phyloP scores from a whole-genome alignment of 2,888 invertebrate genomes.

The Euzetes globulus region DNA sequence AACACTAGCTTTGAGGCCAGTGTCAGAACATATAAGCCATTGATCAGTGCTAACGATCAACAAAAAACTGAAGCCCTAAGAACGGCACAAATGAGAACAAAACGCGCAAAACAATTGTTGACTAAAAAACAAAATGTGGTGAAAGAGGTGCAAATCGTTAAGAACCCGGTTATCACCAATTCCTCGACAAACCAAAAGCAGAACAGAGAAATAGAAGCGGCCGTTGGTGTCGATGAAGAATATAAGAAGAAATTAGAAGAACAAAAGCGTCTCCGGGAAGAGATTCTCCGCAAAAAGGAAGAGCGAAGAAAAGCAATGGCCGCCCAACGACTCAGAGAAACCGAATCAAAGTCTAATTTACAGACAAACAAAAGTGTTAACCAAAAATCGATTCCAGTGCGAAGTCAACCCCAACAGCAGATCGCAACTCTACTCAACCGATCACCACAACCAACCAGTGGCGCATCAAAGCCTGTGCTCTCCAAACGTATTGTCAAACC shows the following conservation, averaged over 20 bases:
- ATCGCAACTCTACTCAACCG: slow-evolving; percentile 14
- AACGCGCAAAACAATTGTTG: slow-evolving; percentile 22
- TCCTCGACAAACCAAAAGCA: background rate
- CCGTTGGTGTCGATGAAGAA: slow-evolving; percentile 33
- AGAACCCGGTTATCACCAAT: background rate
- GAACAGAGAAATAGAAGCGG: slow-evolving; percentile 19
- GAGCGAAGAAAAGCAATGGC: slow-evolving; percentile 25
- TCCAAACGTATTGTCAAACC: slow-evolving; percentile 7
- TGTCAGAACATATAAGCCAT: background rate
- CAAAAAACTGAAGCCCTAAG: background rate
- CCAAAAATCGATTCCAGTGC: background rate
- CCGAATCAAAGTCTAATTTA: background rate
- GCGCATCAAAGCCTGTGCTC: background rate
- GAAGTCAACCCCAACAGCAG: slow-evolving; percentile 9
- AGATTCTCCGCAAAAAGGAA: slow-evolving; percentile 14
- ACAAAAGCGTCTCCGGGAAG: slow-evolving; percentile 24
- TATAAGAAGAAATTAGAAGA: slow-evolving; percentile 29
- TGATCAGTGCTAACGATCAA: background rate
- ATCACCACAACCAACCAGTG: background rate
- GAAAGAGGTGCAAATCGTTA: slow-evolving; percentile 8
- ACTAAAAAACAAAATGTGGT: slow-evolving; percentile 13
- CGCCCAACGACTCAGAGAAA: background rate
- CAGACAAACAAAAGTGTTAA: background rate
- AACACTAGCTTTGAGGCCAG: background rate
- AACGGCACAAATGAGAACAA: background rate